Evolutionary conservation across 37 sponge, comb jelly and placozoan genomes (phyloP).

Genomic region (Theonella swinhoei): DNA sequence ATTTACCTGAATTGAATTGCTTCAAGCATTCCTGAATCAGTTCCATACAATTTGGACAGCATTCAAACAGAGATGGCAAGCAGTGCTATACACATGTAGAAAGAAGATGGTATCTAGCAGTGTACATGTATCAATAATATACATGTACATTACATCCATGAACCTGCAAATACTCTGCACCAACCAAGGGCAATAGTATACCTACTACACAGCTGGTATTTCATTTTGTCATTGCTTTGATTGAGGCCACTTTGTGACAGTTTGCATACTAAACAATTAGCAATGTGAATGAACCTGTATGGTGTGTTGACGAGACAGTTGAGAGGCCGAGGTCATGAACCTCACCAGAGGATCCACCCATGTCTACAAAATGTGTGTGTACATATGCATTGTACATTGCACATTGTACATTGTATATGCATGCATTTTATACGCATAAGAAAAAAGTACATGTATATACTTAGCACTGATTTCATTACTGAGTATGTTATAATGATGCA

Average conservation of each 20-base stretch:
- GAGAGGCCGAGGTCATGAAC: constrained; percentile 6
- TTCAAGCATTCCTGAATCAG: neutral
- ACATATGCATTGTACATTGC: too few relatives aligned
- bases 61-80: constrained; percentile 35
- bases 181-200: too few relatives aligned
- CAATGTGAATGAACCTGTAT: constrained; percentile 37
- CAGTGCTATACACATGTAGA: constrained; percentile 32
- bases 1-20: neutral
- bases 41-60: constrained; percentile 13
- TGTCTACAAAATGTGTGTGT: constrained; percentile 9
- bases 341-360: constrained; percentile 56
- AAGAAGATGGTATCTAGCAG: neutral
- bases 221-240: too few relatives aligned
- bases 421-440: too few relatives aligned
- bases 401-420: too few relatives aligned
- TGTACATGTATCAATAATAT: neutral
- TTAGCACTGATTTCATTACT: too few relatives aligned
- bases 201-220: too few relatives aligned
- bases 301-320: constrained; percentile 35
- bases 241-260: too few relatives aligned
- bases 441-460: too few relatives aligned
- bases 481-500: too few relatives aligned
- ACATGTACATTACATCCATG: neutral
- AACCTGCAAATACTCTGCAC: neutral
- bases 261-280: too few relatives aligned